Conservation (phyloP, 1,140 invertebrate genomes). For the Lepidostoma basale region DNA sequence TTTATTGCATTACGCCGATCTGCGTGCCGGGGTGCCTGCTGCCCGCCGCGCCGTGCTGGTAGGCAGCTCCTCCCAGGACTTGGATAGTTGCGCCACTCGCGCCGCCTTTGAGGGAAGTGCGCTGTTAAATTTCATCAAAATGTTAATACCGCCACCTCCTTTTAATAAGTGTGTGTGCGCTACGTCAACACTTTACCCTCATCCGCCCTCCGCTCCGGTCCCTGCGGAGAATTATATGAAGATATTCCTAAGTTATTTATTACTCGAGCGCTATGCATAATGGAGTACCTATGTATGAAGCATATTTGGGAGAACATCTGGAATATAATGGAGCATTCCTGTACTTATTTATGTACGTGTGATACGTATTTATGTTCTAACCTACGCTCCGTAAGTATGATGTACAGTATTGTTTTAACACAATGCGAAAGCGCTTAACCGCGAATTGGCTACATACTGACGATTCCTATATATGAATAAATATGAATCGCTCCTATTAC, state of each 20-base stretch:
- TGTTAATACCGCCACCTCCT: slow-evolving; percentile 37
- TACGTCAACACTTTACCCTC: slow-evolving; percentile 5
- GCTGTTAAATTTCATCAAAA: slow-evolving; percentile 43
- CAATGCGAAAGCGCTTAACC: background rate
- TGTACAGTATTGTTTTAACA: no score
- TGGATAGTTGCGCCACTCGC: background rate
- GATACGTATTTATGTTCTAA: no score
- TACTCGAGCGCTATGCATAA: slow-evolving; percentile 20
- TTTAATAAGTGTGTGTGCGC: slow-evolving; percentile 27
- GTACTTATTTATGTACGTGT: no score
- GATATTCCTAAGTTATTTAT: slow-evolving; percentile 25
- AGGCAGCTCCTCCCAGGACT: background rate
- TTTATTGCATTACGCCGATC: slow-evolving; percentile 39
- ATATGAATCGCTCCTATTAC: no score
- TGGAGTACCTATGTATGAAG: background rate
- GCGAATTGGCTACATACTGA: background rate
- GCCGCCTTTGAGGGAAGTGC: slow-evolving; percentile 33
- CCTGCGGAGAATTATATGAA: slow-evolving; percentile 14
- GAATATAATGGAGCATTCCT: background rate
- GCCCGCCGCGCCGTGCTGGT: background rate
- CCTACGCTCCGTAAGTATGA: no score
- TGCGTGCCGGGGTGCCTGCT: slow-evolving; percentile 14
- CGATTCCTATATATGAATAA: no score
- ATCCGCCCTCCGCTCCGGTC: background rate
- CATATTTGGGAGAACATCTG: background rate